These are phyloP conservation scores for Saturnia pavonia DNA, from an alignment of 2,888 invertebrate genomes.

Conservation along the genomic window DNA sequence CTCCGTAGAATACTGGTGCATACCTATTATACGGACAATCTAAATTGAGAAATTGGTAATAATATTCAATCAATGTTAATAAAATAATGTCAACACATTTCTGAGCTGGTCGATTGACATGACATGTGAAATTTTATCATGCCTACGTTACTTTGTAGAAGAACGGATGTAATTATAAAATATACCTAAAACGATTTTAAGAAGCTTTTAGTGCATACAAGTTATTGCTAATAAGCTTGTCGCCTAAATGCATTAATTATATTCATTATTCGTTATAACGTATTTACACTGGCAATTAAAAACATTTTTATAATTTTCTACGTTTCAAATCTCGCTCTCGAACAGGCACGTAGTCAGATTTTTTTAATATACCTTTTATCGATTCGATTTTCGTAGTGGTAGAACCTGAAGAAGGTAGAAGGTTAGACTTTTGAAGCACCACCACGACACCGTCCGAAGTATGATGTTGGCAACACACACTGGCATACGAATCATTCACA, in stretches of 20 bases:
- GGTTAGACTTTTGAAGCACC: no score
- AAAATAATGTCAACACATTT: neutral
- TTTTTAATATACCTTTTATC: neutral
- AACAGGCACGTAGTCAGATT: neutral
- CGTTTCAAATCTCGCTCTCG: neutral
- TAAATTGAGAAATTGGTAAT: neutral
- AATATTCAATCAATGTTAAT: neutral
- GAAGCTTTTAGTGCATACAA: conserved; percentile 5
- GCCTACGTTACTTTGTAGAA: neutral
- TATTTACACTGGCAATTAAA: conserved; percentile 41
- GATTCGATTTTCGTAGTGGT: no score
- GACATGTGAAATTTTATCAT: neutral
- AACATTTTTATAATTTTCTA: conserved; percentile 30
- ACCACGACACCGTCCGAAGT: no score
- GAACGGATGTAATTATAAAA: neutral
- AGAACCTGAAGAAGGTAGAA: no score
- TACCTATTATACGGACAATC: neutral
- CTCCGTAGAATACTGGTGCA: no score
- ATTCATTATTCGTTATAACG: conserved; percentile 40
- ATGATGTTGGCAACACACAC: no score
- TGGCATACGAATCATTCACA: no score
- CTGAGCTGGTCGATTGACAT: neutral
- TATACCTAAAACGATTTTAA: neutral
- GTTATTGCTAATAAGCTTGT: conserved; percentile 22
- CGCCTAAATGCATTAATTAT: conserved; percentile 21